Base-by-base conservation (phyloP, 2,888 invertebrate genomes). In the Phyllotreta striolata region DNA sequence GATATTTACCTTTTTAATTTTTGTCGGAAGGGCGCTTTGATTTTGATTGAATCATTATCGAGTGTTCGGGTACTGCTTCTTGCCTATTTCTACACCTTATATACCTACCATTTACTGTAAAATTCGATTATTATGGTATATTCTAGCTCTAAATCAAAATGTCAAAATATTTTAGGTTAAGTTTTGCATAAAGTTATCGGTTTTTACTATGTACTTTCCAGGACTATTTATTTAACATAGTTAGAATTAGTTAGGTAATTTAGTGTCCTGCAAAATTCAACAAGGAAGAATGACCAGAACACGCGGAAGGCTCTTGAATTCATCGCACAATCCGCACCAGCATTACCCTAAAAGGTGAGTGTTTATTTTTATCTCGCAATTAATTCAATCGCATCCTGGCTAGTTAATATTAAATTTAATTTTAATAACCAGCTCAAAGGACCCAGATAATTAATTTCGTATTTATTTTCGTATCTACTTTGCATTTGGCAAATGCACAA, bases 1-100 rank as follows among this genome's bases (percentile, higher is more conserved):
- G 63, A 68, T 69, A 70, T 70, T 70, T 70, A 68, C 68, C 60
- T 63, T 69, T 66, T 57, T 57, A 49, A 61, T 62, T 58, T 66
- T 64, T 54, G 24, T 54, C 60, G 44, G 14, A 44, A 43, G 44
- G 51, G 12, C 52, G 46, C 38, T 43, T 63, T 24, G 43, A 12
- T 65, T 54, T 43, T 34, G 13, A 47, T 47, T 55, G 41, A 38
- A 35, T 35, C 14, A 9, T 56, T 39, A 41, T 5, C 56, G 6
- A 37, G 24, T 63, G 55, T 49, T n/a, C 39, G 46, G 14, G 14
- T 37, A 37, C 55, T 62, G 62, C 62, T 58, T 66, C 59, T 58
- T 58, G 66, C 46, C 66, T 63, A 39, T 44, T 55, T 49, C 49
- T 41, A 58, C n/a, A n/a, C n/a, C n/a, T n/a, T n/a, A n/a, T n/a